Percentiles rank a stretch among this genome's conserved stretches.
phyloP scores from a whole-genome alignment of 2,113 vertebrate species.

The Myiozetetes cayanensis region DNA sequence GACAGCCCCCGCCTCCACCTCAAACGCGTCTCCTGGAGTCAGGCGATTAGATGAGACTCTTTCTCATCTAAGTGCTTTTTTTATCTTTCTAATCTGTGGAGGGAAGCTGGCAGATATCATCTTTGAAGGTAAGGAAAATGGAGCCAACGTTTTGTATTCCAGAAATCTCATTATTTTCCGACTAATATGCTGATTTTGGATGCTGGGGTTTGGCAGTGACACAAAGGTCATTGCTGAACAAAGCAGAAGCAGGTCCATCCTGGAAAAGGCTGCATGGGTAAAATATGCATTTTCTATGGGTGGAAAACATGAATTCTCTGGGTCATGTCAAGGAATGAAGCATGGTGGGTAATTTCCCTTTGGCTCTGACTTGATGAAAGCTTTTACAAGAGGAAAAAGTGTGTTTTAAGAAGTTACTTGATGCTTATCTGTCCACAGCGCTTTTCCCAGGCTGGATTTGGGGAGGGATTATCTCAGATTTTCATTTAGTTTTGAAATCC shows the following conservation, averaged over 20 bases:
- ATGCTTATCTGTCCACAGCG: constrained; percentile 52
- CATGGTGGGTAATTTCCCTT: constrained; percentile 20
- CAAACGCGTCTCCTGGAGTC: not conserved
- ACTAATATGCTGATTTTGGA: constrained; percentile 11
- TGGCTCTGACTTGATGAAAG: not conserved
- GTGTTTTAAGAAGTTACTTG: constrained; percentile 42
- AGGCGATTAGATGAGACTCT: not conserved
- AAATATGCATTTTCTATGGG: not conserved
- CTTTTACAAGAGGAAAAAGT: constrained; percentile 39
- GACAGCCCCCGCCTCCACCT: not conserved
- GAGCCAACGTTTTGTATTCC: constrained; percentile 11
- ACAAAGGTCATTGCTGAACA: constrained; percentile 17
- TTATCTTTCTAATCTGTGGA: constrained; percentile 5
- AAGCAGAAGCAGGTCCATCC: not conserved
- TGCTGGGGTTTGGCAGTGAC: not conserved
- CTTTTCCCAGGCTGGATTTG: constrained; percentile 59
- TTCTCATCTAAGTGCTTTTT: constrained; percentile 44
- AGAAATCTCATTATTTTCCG: constrained; percentile 49
- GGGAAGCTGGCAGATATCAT: not conserved
- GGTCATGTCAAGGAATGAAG: not conserved
- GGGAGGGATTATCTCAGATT: constrained; percentile 64
- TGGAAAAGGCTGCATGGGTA: not conserved
- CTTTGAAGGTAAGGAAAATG: constrained; percentile 14
- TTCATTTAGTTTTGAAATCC: constrained; percentile 62
- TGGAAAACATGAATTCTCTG: not conserved